Percentiles rank a stretch among this genome's conserved stretches.
Conservation (phyloP, 2,113 vertebrate species). For the Spilogale gracilis region DNA sequence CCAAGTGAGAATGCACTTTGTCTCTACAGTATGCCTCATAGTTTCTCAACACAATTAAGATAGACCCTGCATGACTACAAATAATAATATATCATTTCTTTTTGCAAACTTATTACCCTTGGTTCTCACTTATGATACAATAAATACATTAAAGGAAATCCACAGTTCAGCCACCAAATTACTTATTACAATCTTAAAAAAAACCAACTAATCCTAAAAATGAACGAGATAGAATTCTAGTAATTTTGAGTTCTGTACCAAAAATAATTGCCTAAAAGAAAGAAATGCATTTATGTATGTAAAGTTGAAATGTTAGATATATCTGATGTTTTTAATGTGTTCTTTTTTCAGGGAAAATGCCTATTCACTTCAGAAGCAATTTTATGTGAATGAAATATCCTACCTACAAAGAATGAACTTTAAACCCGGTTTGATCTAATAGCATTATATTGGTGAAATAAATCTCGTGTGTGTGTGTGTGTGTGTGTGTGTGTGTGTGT, state of each 20-base stretch:
- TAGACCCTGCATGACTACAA: neutral
- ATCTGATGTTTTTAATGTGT: conserved; percentile 49
- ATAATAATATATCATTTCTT: neutral
- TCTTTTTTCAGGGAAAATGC: conserved; percentile 50
- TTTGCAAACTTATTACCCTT: neutral
- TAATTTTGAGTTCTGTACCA: neutral
- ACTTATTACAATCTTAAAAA: neutral
- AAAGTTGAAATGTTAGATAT: neutral
- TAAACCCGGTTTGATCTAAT: conserved; percentile 75
- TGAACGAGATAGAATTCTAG: conserved; percentile 41
- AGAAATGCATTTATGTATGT: neutral
- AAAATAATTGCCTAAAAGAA: conserved; percentile 38
- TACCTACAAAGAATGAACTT: conserved; percentile 71
- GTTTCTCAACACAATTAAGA: neutral
- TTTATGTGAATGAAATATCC: conserved; percentile 68
- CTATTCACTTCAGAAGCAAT: conserved; percentile 63
- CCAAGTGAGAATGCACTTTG: neutral
- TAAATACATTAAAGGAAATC: conserved; percentile 18
- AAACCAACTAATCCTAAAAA: neutral
- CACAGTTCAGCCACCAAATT: neutral
- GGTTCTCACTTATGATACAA: neutral
- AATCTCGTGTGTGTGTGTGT: conserved; percentile 45
- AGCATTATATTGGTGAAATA: conserved; percentile 73
- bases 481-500: neutral
- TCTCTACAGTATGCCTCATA: neutral